Base-by-base conservation (phyloP, 1,140 invertebrate species). In the Vanessa atalanta region DNA sequence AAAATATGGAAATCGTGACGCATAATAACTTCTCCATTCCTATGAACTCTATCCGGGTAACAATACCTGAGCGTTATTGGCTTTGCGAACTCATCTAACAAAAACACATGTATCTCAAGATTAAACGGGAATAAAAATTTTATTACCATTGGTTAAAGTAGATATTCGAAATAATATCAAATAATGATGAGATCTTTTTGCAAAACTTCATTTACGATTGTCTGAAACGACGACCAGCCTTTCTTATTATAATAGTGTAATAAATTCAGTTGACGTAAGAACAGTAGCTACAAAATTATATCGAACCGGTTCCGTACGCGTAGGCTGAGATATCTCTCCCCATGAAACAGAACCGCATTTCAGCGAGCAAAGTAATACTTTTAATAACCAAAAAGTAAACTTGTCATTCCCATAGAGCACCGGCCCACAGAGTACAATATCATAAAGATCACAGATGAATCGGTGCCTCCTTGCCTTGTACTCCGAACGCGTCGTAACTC, bases 391-490 rank as follows among this genome's bases (percentile, higher is more conserved):
- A 69, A 57, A 55, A 67, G 72, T 72, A 70, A 77, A 75, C 73
- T 71, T 73, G 70, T 76, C 79, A 80, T 74, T 76, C 69, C 71
- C 57, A 61, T 61, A 61, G 57, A 64, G 15, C 50, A 72, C 51
- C 78, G 47, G 72, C 74, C 79, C 77, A 80, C 82, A 70, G 79
- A 66, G 70, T 69, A 83, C 78, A 82, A 82, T 83, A 86, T 81
- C 82, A 84, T 86, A 86, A 86, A 86, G 77, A 78, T 80, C 60
- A 64, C 65, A 85, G 83, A 88, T 84, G 83, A 80, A 86, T 84
- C 79, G 80, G 67, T 75, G 75, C 63, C 75, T 70, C 73, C 57
- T 70, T 55, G 57, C 20, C 74, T 77, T 71, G 76, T 76, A 79
- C 73, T 64, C 23, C 53, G 72, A 74, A 78, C 78, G 74, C 73